Conservation (phyloP, 2,113 vertebrate genomes). For the Rhineura floridana region DNA sequence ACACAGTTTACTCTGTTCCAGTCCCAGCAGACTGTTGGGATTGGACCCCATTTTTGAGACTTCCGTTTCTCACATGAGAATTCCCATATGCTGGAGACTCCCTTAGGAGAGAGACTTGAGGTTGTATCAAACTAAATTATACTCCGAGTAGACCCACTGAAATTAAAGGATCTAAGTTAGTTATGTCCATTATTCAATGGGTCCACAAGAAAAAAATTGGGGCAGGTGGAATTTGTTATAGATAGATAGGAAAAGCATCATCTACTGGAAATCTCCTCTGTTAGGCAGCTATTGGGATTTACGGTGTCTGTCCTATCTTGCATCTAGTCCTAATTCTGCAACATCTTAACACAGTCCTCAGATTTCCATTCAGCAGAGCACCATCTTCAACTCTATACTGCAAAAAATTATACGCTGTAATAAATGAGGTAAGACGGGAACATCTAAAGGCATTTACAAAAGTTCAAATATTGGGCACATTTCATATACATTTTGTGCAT, state of each 20-base stretch:
- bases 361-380: neutral
- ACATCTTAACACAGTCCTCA: no score
- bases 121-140: no score
- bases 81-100: neutral
- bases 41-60: no score
- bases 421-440: neutral
- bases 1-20: no score
- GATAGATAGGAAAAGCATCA: neutral
- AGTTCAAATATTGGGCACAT: no score
- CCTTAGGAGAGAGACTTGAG: neutral
- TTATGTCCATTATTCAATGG: no score
- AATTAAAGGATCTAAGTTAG: no score
- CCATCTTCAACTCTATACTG: neutral
- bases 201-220: neutral
- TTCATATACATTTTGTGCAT: neutral
- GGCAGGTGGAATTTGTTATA: neutral
- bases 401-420: neutral
- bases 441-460: neutral
- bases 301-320: neutral
- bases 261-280: neutral
- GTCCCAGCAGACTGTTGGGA: no score
- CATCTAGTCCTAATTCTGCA: neutral
- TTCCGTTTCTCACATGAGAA: no score
- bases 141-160: no score
- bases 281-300: neutral